These are phyloP conservation scores for Australoheros facetus DNA, from an alignment of 2,797 vertebrate genomes.

Conservation along the genomic window DNA sequence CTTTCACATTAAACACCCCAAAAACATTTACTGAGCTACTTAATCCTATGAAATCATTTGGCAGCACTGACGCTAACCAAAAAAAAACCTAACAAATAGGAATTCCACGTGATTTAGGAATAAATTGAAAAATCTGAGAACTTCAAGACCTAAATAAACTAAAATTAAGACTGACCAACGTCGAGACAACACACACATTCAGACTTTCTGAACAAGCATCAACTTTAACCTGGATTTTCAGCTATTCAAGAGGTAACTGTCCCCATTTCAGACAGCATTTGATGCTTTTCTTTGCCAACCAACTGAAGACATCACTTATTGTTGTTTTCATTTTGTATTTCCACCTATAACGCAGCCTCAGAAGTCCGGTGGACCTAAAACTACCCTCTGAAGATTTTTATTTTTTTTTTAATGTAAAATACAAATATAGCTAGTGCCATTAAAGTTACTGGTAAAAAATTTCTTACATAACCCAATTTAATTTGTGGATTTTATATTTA, in stretches of 20 bases:
- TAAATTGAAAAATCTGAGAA: background rate
- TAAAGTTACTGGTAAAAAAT: background rate
- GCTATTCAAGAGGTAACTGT: too few species aligned
- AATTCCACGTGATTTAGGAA: background rate
- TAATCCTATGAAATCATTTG: background rate
- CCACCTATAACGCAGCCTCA: background rate
- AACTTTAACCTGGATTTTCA: too few species aligned
- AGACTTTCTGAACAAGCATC: too few species aligned
- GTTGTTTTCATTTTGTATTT: background rate
- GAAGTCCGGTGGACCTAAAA: background rate
- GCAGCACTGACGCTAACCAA: accelerated
- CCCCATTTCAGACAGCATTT: too few species aligned
- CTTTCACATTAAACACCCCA: background rate
- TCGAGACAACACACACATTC: too few species aligned
- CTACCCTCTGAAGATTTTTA: background rate
- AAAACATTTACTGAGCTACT: background rate
- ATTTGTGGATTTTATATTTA: background rate
- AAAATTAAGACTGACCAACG: too few species aligned
- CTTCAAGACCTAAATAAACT: too few species aligned
- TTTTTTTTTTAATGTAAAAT: background rate
- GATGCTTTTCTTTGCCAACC: background rate
- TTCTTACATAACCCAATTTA: background rate
- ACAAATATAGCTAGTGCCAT: background rate
- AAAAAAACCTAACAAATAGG: background rate
- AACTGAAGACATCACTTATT: background rate